phyloP scores from a whole-genome alignment of 1,140 invertebrate genomes.

The Aphelinus certus region DNA sequence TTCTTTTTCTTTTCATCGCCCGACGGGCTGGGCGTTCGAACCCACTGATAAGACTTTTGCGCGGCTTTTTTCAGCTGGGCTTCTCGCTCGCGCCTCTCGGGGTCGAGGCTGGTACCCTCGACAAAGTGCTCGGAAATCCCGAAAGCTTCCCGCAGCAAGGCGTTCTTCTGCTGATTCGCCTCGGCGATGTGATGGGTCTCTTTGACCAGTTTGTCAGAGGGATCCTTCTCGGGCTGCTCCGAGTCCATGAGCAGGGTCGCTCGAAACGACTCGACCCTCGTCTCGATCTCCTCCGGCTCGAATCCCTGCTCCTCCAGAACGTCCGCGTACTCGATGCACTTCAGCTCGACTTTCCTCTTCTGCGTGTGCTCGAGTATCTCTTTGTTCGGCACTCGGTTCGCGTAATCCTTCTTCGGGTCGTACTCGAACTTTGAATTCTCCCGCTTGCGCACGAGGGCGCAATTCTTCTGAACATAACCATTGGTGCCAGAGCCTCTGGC shows the following conservation, averaged over 20 bases:
- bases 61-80: constrained; percentile 71
- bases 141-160: constrained; percentile 89
- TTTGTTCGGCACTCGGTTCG: constrained; percentile 91
- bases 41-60: constrained; percentile 71
- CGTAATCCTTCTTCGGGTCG: constrained; percentile 78
- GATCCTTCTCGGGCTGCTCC: too few species aligned
- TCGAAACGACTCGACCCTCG: neutral
- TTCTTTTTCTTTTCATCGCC: too few species aligned
- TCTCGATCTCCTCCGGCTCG: constrained; percentile 39
- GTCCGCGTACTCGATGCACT: constrained; percentile 94
- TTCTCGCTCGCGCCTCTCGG: constrained; percentile 82
- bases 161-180: constrained; percentile 79
- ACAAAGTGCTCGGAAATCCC: constrained; percentile 94
- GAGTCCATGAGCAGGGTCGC: neutral
- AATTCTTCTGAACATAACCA: constrained; percentile 96
- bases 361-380: constrained; percentile 96
- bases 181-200: constrained; percentile 46
- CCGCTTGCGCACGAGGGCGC: constrained; percentile 82
- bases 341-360: constrained; percentile 94
- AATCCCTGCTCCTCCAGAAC: constrained; percentile 93
- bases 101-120: constrained; percentile 92
- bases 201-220: too few species aligned
- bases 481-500: constrained; percentile 97
- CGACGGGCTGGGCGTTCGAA: constrained; percentile 70
- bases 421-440: constrained; percentile 90